Base-by-base conservation (phyloP, 2,797 vertebrate species). In the Brotogeris chrysoptera region DNA sequence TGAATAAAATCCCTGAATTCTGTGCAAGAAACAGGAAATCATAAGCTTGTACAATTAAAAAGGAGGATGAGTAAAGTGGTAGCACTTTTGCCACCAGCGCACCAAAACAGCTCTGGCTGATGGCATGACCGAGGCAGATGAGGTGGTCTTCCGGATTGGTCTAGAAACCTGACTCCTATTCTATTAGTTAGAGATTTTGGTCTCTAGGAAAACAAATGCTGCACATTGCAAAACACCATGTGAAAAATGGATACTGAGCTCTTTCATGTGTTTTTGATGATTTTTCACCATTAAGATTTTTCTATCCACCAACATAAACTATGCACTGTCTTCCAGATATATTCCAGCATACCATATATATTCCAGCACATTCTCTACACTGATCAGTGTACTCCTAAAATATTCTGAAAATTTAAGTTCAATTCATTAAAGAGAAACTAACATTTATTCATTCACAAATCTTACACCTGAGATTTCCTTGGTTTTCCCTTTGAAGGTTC, bases 261-360 rank as follows among this genome's bases (percentile, higher is more conserved):
- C 30, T 78, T 49, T 11, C 43, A 41, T 0, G 0, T 6, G 16
- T 16, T 73, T 68, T 61, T 49, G 8, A 38, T 36, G 10, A 64
- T 60, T 66, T 87, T 65, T 66, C 25, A 66, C 3, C 19, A 10
- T 16, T 28, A 79, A 53, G 21, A 36, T 0, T 70, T 80, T 80
- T 80, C 30, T 59, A 30, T 21, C 38, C 41, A 72, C 28, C 61
- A 71, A 13, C 2, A 18, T 7, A 61, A 79, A 81, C 49, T 12
- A 25, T 5, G 52, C 10, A 61, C 3, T 13, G 13, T 24, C 32
- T 79, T 21, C 13, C 8, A 53, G 46, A 2, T 49, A 20, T 24
- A 47, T 47, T 47, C 21, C 23, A 47, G 46, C 23, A 47, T 24
- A 47, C 13, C 46, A 47, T 47, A 47, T 24, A 24, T 47, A 47